phyloP scores from a whole-genome alignment of 2,888 invertebrate genomes.

The Meteorus cinctellus region DNA sequence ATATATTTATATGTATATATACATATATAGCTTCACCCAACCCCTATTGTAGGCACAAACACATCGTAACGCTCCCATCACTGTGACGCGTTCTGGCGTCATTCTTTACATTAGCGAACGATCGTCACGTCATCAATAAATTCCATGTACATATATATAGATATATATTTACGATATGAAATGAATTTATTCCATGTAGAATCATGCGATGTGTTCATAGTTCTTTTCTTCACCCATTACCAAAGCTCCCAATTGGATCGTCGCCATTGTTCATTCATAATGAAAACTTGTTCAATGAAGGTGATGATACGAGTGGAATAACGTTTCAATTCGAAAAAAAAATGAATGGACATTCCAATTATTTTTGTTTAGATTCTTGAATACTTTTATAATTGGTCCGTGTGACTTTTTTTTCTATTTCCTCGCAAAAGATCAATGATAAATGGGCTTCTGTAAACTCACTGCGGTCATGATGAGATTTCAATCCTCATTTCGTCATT shows the following conservation, averaged over 20 bases:
- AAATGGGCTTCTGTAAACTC: slow-evolving; percentile 25
- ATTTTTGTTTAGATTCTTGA: too few species aligned
- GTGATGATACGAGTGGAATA: not conserved
- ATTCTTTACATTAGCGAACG: not conserved
- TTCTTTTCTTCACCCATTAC: not conserved
- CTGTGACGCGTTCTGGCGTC: not conserved
- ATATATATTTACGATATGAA: not conserved
- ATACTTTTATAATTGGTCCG: too few species aligned
- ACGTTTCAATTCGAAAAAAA: not conserved
- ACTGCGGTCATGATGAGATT: slow-evolving; percentile 41
- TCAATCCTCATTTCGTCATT: slow-evolving; percentile 1
- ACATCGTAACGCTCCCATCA: slow-evolving; percentile 6
- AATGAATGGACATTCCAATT: too few species aligned
- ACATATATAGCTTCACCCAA: not conserved
- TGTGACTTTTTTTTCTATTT: not conserved
- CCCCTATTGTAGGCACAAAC: not conserved
- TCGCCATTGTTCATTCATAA: slow-evolving; percentile 66
- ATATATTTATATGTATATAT: slow-evolving; percentile 12
- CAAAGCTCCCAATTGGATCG: slow-evolving; percentile 35
- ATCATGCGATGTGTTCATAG: not conserved
- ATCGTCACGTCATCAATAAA: not conserved
- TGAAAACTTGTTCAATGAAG: slow-evolving; percentile 25
- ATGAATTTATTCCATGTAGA: not conserved
- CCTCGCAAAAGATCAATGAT: not conserved
- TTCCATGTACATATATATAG: not conserved